Evolutionary conservation across 2,888 invertebrate genomes (phyloP), one percentile per base, ranked within the genome.

Genomic region (Parnassius mnemosyne): DNA sequence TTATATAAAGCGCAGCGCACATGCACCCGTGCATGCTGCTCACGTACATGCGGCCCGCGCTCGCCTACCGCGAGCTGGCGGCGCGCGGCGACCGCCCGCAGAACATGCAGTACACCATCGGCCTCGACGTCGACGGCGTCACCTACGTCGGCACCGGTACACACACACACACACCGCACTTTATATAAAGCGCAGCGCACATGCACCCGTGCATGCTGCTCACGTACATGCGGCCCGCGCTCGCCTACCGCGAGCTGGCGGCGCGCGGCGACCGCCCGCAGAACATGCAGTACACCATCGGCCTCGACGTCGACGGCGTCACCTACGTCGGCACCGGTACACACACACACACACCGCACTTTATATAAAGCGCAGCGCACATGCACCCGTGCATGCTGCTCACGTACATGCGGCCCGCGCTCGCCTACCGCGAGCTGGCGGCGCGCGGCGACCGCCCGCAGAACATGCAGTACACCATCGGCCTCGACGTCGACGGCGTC

Each of bases 21-120:
- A 93, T 96, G 90, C 96, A 97, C 87, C 96, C 96, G 9, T 94
- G 95, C 74, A 96, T 95, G 93, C 86, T 97, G 76, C 88, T 96
- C 53, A 94, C 94, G 72, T 94, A 95, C 85, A 95, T 97, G 95
- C 92, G 94, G 69, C 96, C 96, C 44, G 93, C 75, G 65, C 80
- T 85, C 49, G 80, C 81, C 77, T 90, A 89, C 85, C 82, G 83
- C 77, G 88, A 87, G 83, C 73, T 86, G 72, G 73, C 74, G 65
- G 78, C 75, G 50, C 86, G 87, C 68, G 96, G 95, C 10, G 92
- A 90, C 77, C 84, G 85, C 12, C 94, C 95, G 65, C 95, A 95
- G 65, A 93, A 94, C 80, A 92, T 94, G 61, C 74, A 91, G 57
- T 96, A 95, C 80, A 94, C 94, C 41, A 92, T 95, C 72, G 93